Percentiles rank a stretch among this genome's conserved stretches.
Conservation (phyloP, 2,797 vertebrate genomes). For the Danionella dracula region DNA sequence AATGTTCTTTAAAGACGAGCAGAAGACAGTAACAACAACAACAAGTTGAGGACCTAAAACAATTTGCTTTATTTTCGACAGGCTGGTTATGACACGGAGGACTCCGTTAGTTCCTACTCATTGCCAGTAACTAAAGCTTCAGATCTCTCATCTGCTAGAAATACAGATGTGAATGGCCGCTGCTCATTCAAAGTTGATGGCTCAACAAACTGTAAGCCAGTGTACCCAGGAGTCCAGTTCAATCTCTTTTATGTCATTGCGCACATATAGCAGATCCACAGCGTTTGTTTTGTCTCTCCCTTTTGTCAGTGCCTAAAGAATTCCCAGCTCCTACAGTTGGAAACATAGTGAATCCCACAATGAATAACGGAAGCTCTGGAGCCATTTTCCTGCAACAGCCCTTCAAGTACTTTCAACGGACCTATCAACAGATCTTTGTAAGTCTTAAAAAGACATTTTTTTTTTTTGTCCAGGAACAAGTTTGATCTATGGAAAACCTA, state of each 20-base stretch:
- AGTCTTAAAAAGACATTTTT: background rate
- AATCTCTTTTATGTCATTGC: background rate
- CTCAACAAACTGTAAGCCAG: background rate
- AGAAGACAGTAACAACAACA: background rate
- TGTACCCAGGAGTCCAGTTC: background rate
- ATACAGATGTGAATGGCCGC: background rate
- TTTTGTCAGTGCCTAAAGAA: background rate
- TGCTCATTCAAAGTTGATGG: background rate
- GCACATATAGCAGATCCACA: background rate
- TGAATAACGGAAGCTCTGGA: background rate
- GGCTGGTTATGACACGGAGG: constrained; percentile 7
- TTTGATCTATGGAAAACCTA: background rate
- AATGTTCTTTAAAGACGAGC: background rate
- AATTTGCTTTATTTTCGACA: background rate
- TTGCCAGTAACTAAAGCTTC: background rate
- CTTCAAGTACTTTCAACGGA: background rate
- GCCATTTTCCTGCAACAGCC: background rate
- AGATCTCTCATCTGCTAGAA: background rate
- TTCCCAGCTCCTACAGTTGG: background rate
- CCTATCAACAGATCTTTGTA: background rate
- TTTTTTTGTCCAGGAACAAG: background rate
- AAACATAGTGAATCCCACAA: background rate
- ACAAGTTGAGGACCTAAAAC: background rate
- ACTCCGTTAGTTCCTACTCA: background rate
- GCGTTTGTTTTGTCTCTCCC: background rate